These are phyloP conservation scores for Oscheius sp. DNA, from an alignment of 2,888 invertebrate genomes.

Conservation along the genomic window DNA sequence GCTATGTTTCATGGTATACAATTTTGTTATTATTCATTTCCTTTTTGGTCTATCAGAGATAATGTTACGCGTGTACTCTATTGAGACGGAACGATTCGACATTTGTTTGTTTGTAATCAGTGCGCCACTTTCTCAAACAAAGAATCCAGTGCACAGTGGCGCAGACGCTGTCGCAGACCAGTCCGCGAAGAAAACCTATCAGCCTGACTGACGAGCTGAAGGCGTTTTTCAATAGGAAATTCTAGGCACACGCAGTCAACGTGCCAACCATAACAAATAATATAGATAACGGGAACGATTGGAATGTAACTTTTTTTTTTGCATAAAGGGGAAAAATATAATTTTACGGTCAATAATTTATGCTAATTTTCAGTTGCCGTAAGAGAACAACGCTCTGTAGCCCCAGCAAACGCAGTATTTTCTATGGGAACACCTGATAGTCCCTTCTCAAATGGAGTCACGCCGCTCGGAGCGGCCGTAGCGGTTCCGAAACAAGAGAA, in stretches of 20 bases:
- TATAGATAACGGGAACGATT: not conserved
- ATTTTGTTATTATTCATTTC: not conserved
- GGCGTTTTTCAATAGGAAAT: not conserved
- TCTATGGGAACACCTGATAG: conserved; percentile 37
- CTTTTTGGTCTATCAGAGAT: not conserved
- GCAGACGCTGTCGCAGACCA: conserved; percentile 24
- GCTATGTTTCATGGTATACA: not conserved
- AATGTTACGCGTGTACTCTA: not conserved
- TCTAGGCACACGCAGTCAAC: not conserved
- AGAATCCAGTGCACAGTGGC: conserved; percentile 27
- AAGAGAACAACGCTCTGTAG: conserved; percentile 1
- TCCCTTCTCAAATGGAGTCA: conserved; percentile 36
- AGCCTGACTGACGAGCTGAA: not conserved
- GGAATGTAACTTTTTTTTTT: too few relatives aligned
- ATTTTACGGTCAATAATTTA: not conserved
- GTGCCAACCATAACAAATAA: not conserved
- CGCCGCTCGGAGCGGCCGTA: conserved; percentile 49
- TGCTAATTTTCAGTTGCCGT: conserved; percentile 4
- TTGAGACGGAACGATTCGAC: not conserved
- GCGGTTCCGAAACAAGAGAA: conserved; percentile 22
- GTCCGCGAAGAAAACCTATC: conserved; percentile 24
- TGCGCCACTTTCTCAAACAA: conserved; percentile 28
- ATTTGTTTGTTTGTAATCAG: conserved; percentile 30
- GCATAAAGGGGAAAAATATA: too few relatives aligned
- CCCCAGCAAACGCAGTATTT: not conserved